Conservation (phyloP, 2,113 vertebrate species). For the Phocoena sinus region DNA sequence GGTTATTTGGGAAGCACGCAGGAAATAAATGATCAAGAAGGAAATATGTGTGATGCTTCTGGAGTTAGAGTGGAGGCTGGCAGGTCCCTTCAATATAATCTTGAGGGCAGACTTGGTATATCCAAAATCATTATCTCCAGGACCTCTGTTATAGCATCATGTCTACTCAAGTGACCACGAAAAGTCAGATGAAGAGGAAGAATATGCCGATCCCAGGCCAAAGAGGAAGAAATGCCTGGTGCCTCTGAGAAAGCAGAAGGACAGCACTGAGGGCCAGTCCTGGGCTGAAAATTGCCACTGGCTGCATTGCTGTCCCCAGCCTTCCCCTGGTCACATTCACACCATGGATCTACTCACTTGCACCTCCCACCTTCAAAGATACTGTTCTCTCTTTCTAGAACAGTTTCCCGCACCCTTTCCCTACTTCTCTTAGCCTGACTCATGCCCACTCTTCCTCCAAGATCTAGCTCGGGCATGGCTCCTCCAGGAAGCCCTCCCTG, state of each 20-base stretch:
- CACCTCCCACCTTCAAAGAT: neutral
- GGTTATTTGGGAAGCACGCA: neutral
- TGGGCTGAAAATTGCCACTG: neutral
- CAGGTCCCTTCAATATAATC: neutral
- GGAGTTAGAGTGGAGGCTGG: neutral
- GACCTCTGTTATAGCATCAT: neutral
- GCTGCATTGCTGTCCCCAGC: neutral
- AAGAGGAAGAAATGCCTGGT: neutral
- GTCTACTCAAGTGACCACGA: neutral
- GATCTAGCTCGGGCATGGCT: neutral
- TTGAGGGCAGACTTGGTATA: no score
- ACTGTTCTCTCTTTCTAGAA: neutral
- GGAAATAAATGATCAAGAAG: neutral
- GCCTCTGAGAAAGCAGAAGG: neutral
- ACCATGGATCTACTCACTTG: no score
- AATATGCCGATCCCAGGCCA: neutral
- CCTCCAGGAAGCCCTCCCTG: neutral
- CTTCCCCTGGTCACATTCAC: neutral
- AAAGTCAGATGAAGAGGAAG: neutral
- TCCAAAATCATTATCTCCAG: neutral
- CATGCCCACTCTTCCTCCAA: neutral
- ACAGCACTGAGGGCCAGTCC: neutral
- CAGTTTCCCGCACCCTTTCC: neutral
- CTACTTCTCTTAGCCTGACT: neutral
- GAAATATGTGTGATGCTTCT: neutral